Base-by-base conservation (phyloP, 2,888 invertebrate genomes). In the Phlogophora meticulosa region DNA sequence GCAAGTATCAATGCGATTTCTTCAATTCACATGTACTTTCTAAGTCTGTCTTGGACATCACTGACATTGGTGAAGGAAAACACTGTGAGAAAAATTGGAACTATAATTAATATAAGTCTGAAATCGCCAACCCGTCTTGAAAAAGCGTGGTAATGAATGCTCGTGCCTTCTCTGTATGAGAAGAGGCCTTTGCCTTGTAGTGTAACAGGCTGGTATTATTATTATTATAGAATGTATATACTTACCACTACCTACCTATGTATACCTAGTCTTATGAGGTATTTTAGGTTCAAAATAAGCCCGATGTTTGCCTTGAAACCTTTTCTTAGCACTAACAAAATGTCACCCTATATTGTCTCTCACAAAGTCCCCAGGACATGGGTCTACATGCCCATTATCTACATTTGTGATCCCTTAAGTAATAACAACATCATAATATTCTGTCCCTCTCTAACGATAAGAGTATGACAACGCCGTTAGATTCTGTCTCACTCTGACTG, bases 371-470 rank as follows among this genome's bases (percentile, higher is more conserved):
- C n/a, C n/a, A n/a, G n/a, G n/a, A 28, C 28, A 28, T 5, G 5
- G 28, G 28, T 28, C 2, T 4, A 28, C 24, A 68, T 42, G 42
- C 48, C 56, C 57, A 42, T n/a, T 11, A 42, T 20, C 22, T 70
- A 67, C 70, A 42, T 20, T 56, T n/a, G 59, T 13, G 17, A 36
- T 22, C 15, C 58, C 42, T 7, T 38, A 22, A 56, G 28, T 69
- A 67, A 51, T 67, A 55, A 69, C 48, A 46, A 32, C 38, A 11
- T 38, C 17, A 65, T 45, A 0, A 66, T 17, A 13, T 15, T 38
- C 28, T 22, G 38, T 32, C 28, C 17, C 49, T 3, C 1, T 22
- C 62, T 15, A 32, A 66, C 45, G 7, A 55, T 58, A 5, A 2
- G 13, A 11, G 32, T 10, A 38, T 49, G 34, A 60, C 34, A 60